Conservation (phyloP, 2,113 vertebrate genomes). For the Peromyscus maniculatus region DNA sequence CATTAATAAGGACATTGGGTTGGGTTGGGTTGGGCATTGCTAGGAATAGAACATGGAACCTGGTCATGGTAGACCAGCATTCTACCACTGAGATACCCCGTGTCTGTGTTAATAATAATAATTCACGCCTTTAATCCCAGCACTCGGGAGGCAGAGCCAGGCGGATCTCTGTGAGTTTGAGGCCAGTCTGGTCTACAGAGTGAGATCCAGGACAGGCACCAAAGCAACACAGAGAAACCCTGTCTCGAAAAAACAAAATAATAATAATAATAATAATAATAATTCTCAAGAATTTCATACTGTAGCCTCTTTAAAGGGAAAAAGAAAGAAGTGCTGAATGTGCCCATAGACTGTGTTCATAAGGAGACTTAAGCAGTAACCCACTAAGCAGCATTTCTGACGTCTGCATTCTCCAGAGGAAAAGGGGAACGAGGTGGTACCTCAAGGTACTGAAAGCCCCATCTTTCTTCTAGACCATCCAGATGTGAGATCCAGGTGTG, state of each 20-base stretch:
- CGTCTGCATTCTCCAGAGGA: neutral
- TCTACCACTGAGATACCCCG: neutral
- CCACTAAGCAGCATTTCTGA: neutral
- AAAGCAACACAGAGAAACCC: too few species aligned
- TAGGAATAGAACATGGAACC: neutral
- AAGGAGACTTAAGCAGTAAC: neutral
- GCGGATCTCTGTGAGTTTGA: too few species aligned
- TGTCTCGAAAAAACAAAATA: too few species aligned
- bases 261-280: conserved; percentile 9
- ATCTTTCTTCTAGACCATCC: neutral
- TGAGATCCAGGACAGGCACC: too few species aligned
- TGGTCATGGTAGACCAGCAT: neutral
- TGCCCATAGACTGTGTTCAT: neutral
- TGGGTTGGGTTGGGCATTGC: neutral
- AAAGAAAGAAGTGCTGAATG: neutral
- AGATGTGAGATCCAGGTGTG: neutral
- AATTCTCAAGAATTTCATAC: conserved; percentile 10
- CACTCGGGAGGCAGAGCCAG: too few species aligned
- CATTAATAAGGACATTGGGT: neutral
- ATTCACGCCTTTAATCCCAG: neutral
- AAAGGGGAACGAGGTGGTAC: neutral
- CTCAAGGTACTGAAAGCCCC: neutral
- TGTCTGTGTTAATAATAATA: neutral
- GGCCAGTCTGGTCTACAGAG: too few species aligned
- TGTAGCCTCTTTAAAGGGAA: neutral